Conservation (phyloP, 92 coral and sea anemone species). For the Porites rus region DNA sequence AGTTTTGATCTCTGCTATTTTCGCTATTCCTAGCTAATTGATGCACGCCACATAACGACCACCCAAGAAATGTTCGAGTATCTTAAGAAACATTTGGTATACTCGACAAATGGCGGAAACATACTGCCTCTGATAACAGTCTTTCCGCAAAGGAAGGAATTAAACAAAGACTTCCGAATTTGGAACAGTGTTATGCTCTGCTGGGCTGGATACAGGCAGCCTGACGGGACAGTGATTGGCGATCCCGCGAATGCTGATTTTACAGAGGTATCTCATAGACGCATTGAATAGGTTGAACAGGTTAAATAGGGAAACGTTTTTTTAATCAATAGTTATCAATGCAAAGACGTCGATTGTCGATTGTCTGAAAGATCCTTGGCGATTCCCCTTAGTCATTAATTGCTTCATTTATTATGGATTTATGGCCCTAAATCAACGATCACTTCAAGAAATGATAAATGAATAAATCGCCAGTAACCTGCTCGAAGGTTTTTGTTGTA, state of each 20-base stretch:
- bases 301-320: too few relatives aligned
- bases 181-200: slow-evolving; percentile 68
- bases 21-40: slow-evolving; percentile 49
- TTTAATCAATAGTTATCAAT: too few relatives aligned
- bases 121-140: slow-evolving; percentile 67
- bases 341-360: too few relatives aligned
- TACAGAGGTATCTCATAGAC: slow-evolving; percentile 59
- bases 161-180: slow-evolving; percentile 69
- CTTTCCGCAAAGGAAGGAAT: slow-evolving; percentile 73
- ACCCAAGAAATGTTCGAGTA: slow-evolving; percentile 72
- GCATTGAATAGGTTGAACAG: neutral
- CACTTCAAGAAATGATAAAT: too few relatives aligned
- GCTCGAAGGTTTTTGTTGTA: too few relatives aligned
- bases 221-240: slow-evolving; percentile 75
- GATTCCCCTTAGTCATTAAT: too few relatives aligned
- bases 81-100: slow-evolving; percentile 59
- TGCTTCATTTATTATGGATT: too few relatives aligned
- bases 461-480: too few relatives aligned
- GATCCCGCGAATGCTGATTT: slow-evolving; percentile 73
- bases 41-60: slow-evolving; percentile 58
- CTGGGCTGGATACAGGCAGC: slow-evolving; percentile 75
- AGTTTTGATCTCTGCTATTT: neutral
- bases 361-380: too few relatives aligned
- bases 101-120: slow-evolving; percentile 66
- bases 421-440: too few relatives aligned